Conservation (phyloP, 2,888 invertebrate species). For the Schrankia costaestrigalis region DNA sequence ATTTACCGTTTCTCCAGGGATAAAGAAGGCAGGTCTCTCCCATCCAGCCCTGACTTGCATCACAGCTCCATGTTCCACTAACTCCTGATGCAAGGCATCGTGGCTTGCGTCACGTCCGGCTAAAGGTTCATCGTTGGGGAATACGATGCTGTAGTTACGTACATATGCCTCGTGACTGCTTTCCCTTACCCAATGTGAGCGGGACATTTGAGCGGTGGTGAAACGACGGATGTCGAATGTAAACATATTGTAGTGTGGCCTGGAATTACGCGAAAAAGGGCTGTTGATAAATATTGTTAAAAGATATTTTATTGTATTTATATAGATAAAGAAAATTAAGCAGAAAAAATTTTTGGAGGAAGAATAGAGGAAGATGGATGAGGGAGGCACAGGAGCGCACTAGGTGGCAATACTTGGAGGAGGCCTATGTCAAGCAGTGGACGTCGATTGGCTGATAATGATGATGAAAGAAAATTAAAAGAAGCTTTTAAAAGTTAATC, state of each 20-base stretch:
- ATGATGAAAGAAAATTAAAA: too few relatives aligned
- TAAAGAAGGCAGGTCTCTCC: conserved; percentile 93
- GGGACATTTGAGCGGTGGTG: conserved; percentile 85
- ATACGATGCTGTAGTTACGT: conserved; percentile 88
- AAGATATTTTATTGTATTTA: too few relatives aligned
- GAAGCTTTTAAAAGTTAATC: too few relatives aligned
- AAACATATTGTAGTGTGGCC: conserved; percentile 92
- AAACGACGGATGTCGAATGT: conserved; percentile 92
- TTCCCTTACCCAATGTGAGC: conserved; percentile 88
- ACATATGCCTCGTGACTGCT: conserved; percentile 95
- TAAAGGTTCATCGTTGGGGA: conserved; percentile 90
- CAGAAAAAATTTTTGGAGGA: too few relatives aligned
- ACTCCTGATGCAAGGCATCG: conserved; percentile 77
- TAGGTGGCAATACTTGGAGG: too few relatives aligned
- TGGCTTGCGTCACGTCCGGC: conserved; percentile 85
- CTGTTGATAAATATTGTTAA: too few relatives aligned
- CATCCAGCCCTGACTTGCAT: conserved; percentile 94
- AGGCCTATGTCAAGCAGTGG: too few relatives aligned
- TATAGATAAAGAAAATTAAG: too few relatives aligned
- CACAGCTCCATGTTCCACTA: conserved; percentile 89
- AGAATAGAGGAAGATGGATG: too few relatives aligned
- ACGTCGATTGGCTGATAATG: too few relatives aligned
- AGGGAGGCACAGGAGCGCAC: too few relatives aligned
- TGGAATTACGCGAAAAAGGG: conserved; percentile 23
- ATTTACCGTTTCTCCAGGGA: conserved; percentile 65